Evolutionary conservation across 2,888 invertebrate genomes (phyloP), one percentile per base, ranked within the genome.

Genomic region (Kryphioiulus occultus): DNA sequence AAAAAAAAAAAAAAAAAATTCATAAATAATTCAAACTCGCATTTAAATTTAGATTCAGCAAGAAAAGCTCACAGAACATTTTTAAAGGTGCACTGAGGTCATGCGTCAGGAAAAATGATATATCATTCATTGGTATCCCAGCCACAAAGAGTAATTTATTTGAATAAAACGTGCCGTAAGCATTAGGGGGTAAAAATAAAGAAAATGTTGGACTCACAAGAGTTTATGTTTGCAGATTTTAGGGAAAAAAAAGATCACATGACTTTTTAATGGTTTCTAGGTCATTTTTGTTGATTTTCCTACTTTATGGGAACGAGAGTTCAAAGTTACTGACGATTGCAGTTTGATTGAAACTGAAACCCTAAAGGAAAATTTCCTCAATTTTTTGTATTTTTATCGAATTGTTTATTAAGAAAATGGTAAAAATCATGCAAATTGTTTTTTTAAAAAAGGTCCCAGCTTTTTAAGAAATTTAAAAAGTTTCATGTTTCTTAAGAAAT

Each of bases 81-180:
- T 78, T 78, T 78, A 78, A 78, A 78, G 78, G 78, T 78, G 78
- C 78, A 78, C 78, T 78, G 17, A 30, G 78, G 78, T 78, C 78
- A 78, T 78, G 78, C 30, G 78, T 30, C 78, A 78, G 78, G 15
- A 78, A 78, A 68, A 78, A 78, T 78, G 78, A 78, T 78, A 78
- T 78, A 78, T 78, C 78, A 78, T 78, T 78, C 78, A 78, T 78
- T 78, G 78, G 78, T 78, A 78, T 78, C 78, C 78, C 30, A 78
- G 30, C 26, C 26, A 78, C 78, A 30, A 78, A 53, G 53, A 30
- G 78, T 78, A 78, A 78, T 78, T 78, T 78, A 78, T 78, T 78
- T 78, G 78, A 78, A 78, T 78, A 78, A 78, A 78, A 78, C 78
- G 78, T 78, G 78, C 78, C 78, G 78, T 78, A 78, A 78, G 78